These are phyloP conservation scores for Eclectus roratus DNA, from an alignment of 2,113 vertebrate species.

Conservation along the genomic window DNA sequence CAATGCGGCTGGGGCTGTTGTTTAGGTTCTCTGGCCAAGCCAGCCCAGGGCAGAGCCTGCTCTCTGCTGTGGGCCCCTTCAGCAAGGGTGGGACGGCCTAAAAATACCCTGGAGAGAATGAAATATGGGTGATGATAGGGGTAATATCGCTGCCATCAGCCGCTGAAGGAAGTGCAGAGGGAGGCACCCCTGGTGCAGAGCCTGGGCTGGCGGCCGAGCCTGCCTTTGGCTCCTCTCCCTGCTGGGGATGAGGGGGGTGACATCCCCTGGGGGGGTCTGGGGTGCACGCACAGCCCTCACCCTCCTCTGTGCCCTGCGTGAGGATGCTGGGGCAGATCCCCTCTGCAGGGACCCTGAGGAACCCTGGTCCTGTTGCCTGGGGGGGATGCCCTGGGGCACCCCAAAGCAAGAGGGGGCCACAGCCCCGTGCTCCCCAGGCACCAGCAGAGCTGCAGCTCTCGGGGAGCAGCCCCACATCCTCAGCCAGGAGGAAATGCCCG, in stretches of 20 bases:
- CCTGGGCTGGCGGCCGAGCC: neutral
- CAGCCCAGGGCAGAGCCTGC: slow-evolving; percentile 3
- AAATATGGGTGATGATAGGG: slow-evolving; percentile 50
- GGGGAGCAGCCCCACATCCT: neutral
- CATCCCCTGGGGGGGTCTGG: neutral
- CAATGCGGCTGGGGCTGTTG: slow-evolving; percentile 15
- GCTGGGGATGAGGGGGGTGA: neutral
- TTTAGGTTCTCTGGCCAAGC: slow-evolving; percentile 17
- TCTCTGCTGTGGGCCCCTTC: neutral
- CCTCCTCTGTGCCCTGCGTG: neutral
- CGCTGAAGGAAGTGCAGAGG: slow-evolving; percentile 18
- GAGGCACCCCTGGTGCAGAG: neutral
- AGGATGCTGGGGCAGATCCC: too few relatives aligned
- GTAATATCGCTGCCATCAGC: neutral
- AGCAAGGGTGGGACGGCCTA: slow-evolving; percentile 28
- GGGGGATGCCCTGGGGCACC: fast-evolving
- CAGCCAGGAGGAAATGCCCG: neutral
- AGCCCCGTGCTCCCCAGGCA: neutral
- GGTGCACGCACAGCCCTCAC: neutral
- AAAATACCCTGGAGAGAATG: slow-evolving; percentile 63
- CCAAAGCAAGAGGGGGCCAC: neutral
- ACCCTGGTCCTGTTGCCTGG: neutral
- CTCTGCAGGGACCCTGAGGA: fast-evolving
- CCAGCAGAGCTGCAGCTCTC: neutral
- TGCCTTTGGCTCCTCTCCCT: neutral